Conservation (phyloP, 2,113 vertebrate species). For the Gobiocypris rarus region DNA sequence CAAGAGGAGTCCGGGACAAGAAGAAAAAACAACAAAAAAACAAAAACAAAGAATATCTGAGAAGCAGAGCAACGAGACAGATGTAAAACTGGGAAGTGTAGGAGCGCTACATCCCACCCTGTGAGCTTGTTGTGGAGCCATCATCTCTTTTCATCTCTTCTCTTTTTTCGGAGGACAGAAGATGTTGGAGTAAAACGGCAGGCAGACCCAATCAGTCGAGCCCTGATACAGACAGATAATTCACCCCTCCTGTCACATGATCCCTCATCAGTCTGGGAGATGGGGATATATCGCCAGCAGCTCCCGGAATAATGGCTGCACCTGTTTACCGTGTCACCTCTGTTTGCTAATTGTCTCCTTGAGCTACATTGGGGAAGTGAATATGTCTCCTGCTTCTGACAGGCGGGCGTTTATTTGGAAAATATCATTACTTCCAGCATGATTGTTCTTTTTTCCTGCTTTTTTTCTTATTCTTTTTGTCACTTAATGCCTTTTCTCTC, state of each 20-base stretch:
- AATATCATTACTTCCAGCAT: conserved; percentile 91
- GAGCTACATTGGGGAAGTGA: conserved; percentile 93
- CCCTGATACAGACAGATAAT: conserved; percentile 88
- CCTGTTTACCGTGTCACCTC: conserved; percentile 99
- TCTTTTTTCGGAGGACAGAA: conserved; percentile 75
- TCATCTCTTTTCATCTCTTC: conserved; percentile 68
- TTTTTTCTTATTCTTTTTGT: conserved; percentile 38
- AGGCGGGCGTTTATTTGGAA: conserved; percentile 93
- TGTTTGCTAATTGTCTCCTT: conserved; percentile 99
- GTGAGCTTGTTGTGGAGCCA: conserved; percentile 51
- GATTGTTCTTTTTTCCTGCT: conserved; percentile 85
- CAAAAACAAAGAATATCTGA: conserved; percentile 26
- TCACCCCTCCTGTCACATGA: conserved; percentile 91
- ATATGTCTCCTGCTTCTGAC: conserved; percentile 90
- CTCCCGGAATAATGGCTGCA: conserved; percentile 98
- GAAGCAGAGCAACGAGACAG: conserved; percentile 16
- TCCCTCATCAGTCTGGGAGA: conserved; percentile 91
- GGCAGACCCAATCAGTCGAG: conserved; percentile 88
- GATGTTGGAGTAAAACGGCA: conserved; percentile 74
- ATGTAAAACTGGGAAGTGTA: conserved; percentile 23
- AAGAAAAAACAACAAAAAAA: neutral
- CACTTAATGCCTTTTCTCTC: conserved; percentile 15
- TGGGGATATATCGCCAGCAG: conserved; percentile 95
- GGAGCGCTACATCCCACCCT: conserved; percentile 20
- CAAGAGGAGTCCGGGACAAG: conserved; percentile 17